These are phyloP conservation scores for Serrognathus titanus DNA, from an alignment of 2,888 invertebrate genomes.

Conservation along the genomic window DNA sequence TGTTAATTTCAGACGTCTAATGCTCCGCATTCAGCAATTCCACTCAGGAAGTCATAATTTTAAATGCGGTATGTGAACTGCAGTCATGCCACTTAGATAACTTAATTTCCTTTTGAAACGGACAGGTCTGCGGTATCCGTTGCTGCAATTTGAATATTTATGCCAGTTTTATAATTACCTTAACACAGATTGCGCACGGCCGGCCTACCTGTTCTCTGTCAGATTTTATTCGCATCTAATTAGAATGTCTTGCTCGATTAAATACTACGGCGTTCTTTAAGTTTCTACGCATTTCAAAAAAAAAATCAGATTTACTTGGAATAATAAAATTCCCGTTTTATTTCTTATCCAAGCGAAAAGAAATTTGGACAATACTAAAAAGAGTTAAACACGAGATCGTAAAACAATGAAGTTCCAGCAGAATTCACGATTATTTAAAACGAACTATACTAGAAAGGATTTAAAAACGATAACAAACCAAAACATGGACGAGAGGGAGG, in stretches of 20 bases:
- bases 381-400: no score
- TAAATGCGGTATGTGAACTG: constrained; percentile 34
- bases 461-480: no score
- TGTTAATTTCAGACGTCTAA: not conserved
- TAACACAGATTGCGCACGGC: not conserved
- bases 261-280: not conserved
- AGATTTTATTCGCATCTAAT: not conserved
- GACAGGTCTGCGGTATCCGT: constrained; percentile 33
- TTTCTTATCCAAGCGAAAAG: no score
- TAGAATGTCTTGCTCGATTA: not conserved
- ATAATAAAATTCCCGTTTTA: no score
- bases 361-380: no score
- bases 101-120: constrained; percentile 38
- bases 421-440: no score
- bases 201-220: not conserved
- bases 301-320: no score
- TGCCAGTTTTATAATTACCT: constrained; percentile 29
- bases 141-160: constrained; percentile 33
- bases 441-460: no score
- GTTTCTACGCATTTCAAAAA: not conserved
- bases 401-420: no score
- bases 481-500: no score
- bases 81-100: constrained; percentile 37
- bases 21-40: constrained; percentile 2
- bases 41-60: constrained; percentile 23